Evolutionary conservation across 1,140 invertebrate species (phyloP).

Genomic region (Battus philenor): DNA sequence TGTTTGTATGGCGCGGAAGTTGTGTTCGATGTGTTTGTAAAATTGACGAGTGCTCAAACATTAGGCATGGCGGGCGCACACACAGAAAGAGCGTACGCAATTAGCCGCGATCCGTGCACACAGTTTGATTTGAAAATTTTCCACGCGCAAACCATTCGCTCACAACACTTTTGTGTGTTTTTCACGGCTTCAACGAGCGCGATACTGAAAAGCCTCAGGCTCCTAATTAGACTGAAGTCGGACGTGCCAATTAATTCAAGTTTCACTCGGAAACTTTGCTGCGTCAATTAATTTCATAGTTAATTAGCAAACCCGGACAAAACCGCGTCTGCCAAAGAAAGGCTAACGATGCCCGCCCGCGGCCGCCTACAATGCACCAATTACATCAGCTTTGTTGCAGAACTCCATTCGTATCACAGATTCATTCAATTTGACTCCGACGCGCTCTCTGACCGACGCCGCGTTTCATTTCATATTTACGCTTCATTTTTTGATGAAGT

Average conservation of each 20-base stretch:
- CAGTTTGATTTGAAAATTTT: conserved; percentile 50
- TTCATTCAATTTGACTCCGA: conserved; percentile 36
- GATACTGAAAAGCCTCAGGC: conserved; percentile 69
- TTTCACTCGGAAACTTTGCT: conserved; percentile 73
- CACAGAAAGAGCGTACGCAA: conserved; percentile 33
- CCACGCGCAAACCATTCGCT: conserved; percentile 51
- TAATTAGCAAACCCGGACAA: conserved; percentile 72
- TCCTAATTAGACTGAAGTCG: conserved; percentile 74
- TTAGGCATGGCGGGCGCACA: neutral
- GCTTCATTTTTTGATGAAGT: conserved; percentile 10
- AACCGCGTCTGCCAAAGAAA: conserved; percentile 67
- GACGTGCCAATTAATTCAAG: conserved; percentile 75
- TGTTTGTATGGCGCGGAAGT: conserved; percentile 1
- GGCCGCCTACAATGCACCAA: conserved; percentile 63
- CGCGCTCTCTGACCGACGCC: conserved; percentile 34
- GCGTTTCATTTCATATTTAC: conserved; percentile 15
- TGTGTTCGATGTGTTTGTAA: conserved; percentile 14
- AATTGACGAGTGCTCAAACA: conserved; percentile 5
- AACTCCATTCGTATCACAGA: conserved; percentile 41
- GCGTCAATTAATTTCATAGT: conserved; percentile 76
- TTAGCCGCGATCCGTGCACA: conserved; percentile 36
- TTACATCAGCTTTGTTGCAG: conserved; percentile 60
- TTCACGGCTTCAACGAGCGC: conserved; percentile 68
- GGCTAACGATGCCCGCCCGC: conserved; percentile 65
- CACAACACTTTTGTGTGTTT: conserved; percentile 73